Conservation (phyloP, 2,797 vertebrate species). For the Coluber constrictor region DNA sequence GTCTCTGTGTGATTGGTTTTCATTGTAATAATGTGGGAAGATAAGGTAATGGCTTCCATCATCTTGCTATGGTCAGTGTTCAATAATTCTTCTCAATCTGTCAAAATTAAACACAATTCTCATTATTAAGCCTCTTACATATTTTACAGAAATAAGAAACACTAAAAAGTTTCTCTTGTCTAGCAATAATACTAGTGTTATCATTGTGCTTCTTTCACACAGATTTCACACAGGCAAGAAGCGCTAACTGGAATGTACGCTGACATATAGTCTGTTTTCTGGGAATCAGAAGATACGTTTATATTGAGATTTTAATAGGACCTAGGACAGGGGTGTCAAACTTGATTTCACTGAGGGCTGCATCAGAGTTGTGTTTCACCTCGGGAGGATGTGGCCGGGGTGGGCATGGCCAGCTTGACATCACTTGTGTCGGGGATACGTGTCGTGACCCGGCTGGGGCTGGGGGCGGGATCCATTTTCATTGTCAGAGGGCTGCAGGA, state of each 20-base stretch:
- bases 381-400: too few species aligned
- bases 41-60: neutral
- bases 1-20: neutral
- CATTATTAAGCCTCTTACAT: neutral
- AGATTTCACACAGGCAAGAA: neutral
- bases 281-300: neutral
- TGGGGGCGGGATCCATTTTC: too few species aligned
- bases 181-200: too few species aligned
- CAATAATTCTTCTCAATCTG: slow-evolving; percentile 2
- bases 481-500: too few species aligned
- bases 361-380: too few species aligned
- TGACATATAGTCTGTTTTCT: neutral
- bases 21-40: neutral
- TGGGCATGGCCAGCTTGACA: too few species aligned
- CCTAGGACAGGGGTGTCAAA: neutral
- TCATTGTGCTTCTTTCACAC: neutral
- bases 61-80: neutral
- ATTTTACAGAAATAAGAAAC: neutral
- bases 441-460: too few species aligned
- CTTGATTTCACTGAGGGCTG: too few species aligned
- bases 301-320: neutral
- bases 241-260: neutral
- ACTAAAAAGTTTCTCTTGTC: neutral
- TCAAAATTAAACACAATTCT: slow-evolving; percentile 6
- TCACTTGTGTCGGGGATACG: too few species aligned